Evolutionary conservation across 2,888 invertebrate genomes (phyloP).

Genomic region (Beris morrisii): DNA sequence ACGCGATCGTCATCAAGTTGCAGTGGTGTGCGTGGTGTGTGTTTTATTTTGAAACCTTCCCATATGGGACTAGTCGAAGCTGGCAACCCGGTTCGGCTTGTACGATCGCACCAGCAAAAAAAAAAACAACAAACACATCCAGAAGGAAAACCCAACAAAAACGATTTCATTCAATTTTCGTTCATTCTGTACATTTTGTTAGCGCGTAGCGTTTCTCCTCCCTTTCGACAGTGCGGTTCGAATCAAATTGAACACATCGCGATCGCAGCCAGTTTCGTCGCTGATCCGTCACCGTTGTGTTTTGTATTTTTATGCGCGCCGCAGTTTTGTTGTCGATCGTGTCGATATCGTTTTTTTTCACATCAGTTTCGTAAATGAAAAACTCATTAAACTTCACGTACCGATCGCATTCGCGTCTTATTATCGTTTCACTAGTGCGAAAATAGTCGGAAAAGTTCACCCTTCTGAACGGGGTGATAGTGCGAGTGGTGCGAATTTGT

Average conservation of each 20-base stretch:
- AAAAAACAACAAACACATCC: background rate
- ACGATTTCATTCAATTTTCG: constrained; percentile 33
- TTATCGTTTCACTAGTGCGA: too few relatives aligned
- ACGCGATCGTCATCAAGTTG: constrained; percentile 7
- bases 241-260: constrained; percentile 20
- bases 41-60: background rate
- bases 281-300: background rate
- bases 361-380: too few relatives aligned
- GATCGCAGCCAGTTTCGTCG: background rate
- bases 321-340: constrained; percentile 9
- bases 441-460: too few relatives aligned
- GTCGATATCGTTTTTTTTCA: background rate
- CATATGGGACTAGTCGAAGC: background rate
- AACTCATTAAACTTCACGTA: too few relatives aligned
- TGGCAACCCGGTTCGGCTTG: constrained; percentile 19
- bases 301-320: constrained; percentile 14
- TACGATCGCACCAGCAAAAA: constrained; percentile 12
- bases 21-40: constrained; percentile 3
- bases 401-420: too few relatives aligned
- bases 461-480: too few relatives aligned
- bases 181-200: constrained; percentile 29
- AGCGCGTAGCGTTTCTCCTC: constrained; percentile 12
- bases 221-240: background rate
- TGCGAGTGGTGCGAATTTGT: too few relatives aligned
- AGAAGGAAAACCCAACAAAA: constrained; percentile 5